Percentiles rank a stretch among this genome's conserved stretches.
These are phyloP conservation scores for Sarcophaga rosellei DNA, from an alignment of 2,888 invertebrate species.

Conservation along the genomic window DNA sequence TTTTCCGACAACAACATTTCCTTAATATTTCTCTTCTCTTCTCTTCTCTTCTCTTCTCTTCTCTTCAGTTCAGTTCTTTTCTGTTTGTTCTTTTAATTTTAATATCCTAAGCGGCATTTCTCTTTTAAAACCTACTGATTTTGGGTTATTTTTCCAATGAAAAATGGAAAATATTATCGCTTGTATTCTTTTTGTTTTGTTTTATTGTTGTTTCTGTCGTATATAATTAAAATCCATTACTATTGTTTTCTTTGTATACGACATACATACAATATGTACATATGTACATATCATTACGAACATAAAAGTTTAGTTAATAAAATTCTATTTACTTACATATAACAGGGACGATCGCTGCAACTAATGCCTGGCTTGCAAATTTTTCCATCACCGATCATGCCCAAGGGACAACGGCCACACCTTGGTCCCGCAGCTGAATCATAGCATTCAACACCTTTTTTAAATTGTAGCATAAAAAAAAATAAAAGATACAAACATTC, in stretches of 20 bases:
- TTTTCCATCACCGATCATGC: conserved; percentile 88
- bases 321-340: conserved; percentile 81
- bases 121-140: conserved; percentile 21
- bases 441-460: conserved; percentile 86
- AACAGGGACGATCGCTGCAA: conserved; percentile 86
- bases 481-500: too few relatives aligned
- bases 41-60: neutral
- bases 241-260: conserved; percentile 6
- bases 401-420: conserved; percentile 89
- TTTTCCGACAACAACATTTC: conserved; percentile 42
- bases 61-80: neutral
- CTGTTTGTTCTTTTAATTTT: conserved; percentile 1
- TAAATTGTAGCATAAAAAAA: too few relatives aligned
- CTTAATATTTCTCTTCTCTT: conserved; percentile 15
- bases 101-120: conserved; percentile 59
- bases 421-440: conserved; percentile 87
- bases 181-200: conserved; percentile 22
- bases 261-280: too few relatives aligned
- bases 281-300: neutral
- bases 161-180: conserved; percentile 28
- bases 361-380: conserved; percentile 87
- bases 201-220: neutral
- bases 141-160: conserved; percentile 37
- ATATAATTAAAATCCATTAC: too few relatives aligned
- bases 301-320: conserved; percentile 14